Evolutionary conservation across 2,113 vertebrate genomes (phyloP), one percentile per base, ranked within the genome.

Genomic region (Sylvilagus bachmani): DNA sequence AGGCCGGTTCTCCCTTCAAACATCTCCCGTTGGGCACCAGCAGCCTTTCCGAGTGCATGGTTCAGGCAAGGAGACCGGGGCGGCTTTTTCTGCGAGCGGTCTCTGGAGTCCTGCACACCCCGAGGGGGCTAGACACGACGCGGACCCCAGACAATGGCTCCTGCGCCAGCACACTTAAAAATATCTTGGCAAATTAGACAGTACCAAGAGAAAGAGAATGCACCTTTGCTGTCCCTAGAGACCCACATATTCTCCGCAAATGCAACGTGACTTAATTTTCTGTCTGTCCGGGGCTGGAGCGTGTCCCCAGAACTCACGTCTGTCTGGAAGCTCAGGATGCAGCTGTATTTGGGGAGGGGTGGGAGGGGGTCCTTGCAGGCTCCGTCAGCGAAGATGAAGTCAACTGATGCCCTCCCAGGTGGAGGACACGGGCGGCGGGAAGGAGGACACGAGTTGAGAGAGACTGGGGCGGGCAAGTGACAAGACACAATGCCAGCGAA

Each of bases 381-480:
- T 33, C 13, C 4, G 3, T 22, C 33, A 53, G 16, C 27, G 13
- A 55, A 33, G 5, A 55, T 3, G 49, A 85, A 36, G 67, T 31
- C 49, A 6, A 55, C 0, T n/a, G n/a, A 1, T 33, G 9, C 51
- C 27, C 53, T 71, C 21, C 0, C 21, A 29, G 55, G 25, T 0
- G 2, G 67, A 19, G 5, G 31, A 4, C 51, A 36, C 33, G 92
- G 5, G 61, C 53, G 12, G 24, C 64, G 51, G 51, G 66, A 69
- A 64, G 55, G 4, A 24, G 19, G 0, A 53, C 10, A 0, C 3
- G 1, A 7, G 31, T 27, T 0, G 6, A 44, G 44, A 44, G 44
- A 44, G 44, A 44, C 44, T 44, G 44, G 5, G 44, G 44, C 44
- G 44, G 44, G 44, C 44, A 44, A 44, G 44, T 44, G 44, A 44